Conservation (phyloP, 2,888 invertebrate genomes). For the Pachymerium ferrugineum region DNA sequence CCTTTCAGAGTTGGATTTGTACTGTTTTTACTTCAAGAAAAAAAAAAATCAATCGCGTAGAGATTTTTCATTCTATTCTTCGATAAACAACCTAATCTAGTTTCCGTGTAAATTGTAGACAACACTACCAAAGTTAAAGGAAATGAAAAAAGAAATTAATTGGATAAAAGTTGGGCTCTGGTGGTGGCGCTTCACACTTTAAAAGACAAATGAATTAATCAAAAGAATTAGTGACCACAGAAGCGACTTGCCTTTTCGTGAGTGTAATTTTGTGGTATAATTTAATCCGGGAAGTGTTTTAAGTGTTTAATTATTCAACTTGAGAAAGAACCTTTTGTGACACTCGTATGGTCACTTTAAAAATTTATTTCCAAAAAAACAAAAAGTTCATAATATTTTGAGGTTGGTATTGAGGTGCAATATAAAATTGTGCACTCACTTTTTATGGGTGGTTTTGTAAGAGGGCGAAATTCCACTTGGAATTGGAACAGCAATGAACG, state of each 20-base stretch:
- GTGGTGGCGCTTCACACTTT: not conserved
- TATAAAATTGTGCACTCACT: not conserved
- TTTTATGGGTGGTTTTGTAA: not conserved
- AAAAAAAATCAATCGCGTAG: no score
- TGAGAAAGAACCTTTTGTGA: not conserved
- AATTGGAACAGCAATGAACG: not conserved
- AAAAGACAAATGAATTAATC: constrained; percentile 22
- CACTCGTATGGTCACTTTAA: no score
- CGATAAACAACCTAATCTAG: no score
- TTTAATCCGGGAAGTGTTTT: not conserved
- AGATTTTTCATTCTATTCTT: no score
- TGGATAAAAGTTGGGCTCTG: not conserved
- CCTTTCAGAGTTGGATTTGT: no score
- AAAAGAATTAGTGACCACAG: constrained; percentile 16
- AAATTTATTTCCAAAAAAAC: no score
- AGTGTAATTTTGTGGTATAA: not conserved
- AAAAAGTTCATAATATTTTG: not conserved
- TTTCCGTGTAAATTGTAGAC: no score
- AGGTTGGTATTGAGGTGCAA: not conserved
- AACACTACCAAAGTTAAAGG: not conserved
- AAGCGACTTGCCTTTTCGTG: not conserved
- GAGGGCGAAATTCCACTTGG: not conserved
- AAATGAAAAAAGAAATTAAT: not conserved
- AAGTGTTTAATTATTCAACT: not conserved
- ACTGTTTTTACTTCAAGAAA: no score